Percentiles rank a stretch among this genome's conserved stretches.
Evolutionary conservation across 1,140 invertebrate genomes (phyloP).

Genomic region (Saxidomus purpurata): DNA sequence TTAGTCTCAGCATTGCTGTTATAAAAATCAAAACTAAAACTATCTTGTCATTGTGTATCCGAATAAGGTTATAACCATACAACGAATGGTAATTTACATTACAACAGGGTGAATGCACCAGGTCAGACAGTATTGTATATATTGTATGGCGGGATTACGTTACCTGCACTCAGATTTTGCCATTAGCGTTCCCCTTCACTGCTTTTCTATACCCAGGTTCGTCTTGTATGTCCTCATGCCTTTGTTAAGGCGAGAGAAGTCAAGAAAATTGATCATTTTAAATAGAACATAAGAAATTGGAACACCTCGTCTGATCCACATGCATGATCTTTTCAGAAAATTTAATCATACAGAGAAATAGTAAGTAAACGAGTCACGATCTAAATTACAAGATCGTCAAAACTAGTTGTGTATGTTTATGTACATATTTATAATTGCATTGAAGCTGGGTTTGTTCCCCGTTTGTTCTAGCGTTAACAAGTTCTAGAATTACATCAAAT

Average conservation of each 20-base stretch:
- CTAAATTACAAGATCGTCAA: no score
- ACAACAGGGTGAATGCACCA: constrained; percentile 22
- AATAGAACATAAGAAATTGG: constrained; percentile 25
- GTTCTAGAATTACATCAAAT: no score
- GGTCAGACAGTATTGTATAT: constrained; percentile 58
- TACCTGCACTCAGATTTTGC: constrained; percentile 32
- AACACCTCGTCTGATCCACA: constrained; percentile 6
- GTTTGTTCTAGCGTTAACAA: no score
- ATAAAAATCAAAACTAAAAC: not conserved
- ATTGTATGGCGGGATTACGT: constrained; percentile 10
- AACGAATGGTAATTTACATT: constrained; percentile 20
- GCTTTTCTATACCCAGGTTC: not conserved
- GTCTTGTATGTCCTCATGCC: constrained; percentile 16
- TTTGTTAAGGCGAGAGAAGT: constrained; percentile 44
- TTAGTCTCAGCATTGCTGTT: no score
- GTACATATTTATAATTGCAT: no score
- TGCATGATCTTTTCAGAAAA: not conserved
- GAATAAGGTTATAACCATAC: not conserved
- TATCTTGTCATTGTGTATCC: constrained; percentile 13
- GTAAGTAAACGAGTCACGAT: not conserved
- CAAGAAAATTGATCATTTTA: constrained; percentile 41
- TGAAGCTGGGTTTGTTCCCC: no score
- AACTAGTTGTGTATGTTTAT: no score
- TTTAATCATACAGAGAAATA: not conserved
- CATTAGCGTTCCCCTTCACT: not conserved